Percentiles rank a stretch among this genome's conserved stretches.
Conservation (phyloP, 2,113 vertebrate species). For the Neopipo cinnamomea region DNA sequence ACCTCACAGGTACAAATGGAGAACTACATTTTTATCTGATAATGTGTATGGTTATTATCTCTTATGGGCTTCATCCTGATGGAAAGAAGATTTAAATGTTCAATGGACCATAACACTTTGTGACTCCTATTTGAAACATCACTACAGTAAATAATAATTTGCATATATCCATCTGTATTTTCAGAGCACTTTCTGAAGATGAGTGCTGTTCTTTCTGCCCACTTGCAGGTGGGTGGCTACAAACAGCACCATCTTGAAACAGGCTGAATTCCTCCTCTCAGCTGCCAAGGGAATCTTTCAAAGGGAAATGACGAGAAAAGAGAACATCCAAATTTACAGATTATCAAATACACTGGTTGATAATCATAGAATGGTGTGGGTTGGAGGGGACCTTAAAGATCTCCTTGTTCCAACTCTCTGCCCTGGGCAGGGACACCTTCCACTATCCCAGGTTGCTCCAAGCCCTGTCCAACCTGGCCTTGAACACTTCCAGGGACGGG, state of each 20-base stretch:
- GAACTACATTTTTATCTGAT: neutral
- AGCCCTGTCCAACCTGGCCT: accelerated
- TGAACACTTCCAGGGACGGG: neutral
- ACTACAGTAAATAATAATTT: conserved; percentile 2
- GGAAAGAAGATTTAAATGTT: neutral
- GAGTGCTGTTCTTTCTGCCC: neutral
- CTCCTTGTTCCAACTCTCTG: accelerated
- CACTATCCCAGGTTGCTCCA: accelerated
- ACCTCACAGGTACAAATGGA: neutral
- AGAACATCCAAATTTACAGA: neutral
- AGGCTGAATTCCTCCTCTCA: neutral
- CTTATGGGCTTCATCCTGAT: neutral
- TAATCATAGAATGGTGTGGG: neutral
- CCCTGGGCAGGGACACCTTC: neutral
- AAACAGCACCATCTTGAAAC: neutral
- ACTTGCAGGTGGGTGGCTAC: neutral
- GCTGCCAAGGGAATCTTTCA: neutral
- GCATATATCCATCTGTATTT: neutral
- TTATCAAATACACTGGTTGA: neutral
- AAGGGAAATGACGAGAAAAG: neutral
- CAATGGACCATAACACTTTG: neutral
- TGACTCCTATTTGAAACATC: neutral
- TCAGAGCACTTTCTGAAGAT: neutral
- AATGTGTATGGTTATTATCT: neutral
- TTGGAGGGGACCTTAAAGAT: neutral